phyloP scores from a whole-genome alignment of 1,140 invertebrate genomes.

The Galendromus occidentalis region DNA sequence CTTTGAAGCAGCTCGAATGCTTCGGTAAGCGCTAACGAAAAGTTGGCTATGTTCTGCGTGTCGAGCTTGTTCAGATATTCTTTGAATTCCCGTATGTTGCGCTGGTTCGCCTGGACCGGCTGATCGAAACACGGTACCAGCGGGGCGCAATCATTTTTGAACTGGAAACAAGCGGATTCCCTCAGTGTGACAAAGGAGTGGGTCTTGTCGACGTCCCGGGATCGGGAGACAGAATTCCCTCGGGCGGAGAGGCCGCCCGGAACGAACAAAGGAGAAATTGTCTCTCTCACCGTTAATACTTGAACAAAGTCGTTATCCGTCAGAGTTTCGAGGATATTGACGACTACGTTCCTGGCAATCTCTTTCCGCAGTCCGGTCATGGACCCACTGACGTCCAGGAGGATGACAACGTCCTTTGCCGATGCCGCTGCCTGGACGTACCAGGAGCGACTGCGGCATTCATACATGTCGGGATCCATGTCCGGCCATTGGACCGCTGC shows the following conservation, averaged over 20 bases:
- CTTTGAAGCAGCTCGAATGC: conserved; percentile 68
- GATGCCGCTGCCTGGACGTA: conserved; percentile 93
- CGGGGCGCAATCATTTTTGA: conserved; percentile 22
- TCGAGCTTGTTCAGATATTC: conserved; percentile 47
- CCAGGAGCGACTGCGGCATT: conserved; percentile 67
- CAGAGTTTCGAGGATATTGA: conserved; percentile 73
- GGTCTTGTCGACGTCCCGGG: conserved; percentile 32
- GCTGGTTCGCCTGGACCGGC: conserved; percentile 62
- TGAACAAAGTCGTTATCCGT: conserved; percentile 96
- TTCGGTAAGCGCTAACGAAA: conserved; percentile 62
- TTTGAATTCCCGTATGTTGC: conserved; percentile 67
- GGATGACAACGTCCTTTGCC: conserved; percentile 87
- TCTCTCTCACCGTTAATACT: conserved; percentile 43
- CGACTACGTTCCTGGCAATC: conserved; percentile 69
- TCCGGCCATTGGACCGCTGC: conserved; percentile 18
- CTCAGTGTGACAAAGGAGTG: conserved; percentile 26
- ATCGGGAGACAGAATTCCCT: too few species aligned
- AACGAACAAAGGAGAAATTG: too few species aligned
- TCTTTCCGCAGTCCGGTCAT: conserved; percentile 83
- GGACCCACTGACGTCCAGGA: conserved; percentile 86
- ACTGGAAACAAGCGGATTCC: conserved; percentile 17
- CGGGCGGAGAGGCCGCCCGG: too few species aligned
- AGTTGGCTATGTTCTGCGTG: conserved; percentile 80
- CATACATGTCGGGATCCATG: conserved; percentile 47
- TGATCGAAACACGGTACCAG: conserved; percentile 59